phyloP scores from a whole-genome alignment of 2,797 vertebrate species.

The Anableps anableps region DNA sequence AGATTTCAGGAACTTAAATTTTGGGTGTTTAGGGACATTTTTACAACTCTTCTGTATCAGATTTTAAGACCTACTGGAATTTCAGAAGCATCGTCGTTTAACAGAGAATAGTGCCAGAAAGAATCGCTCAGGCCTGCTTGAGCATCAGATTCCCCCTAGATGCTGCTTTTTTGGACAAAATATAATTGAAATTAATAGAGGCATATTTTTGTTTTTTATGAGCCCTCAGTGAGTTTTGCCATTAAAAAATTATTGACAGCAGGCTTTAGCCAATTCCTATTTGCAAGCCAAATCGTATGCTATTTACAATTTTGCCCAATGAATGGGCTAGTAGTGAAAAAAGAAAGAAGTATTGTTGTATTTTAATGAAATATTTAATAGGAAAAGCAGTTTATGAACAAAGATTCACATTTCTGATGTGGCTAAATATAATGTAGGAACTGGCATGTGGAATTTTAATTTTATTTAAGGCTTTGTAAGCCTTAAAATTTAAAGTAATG shows the following conservation, averaged over 20 bases:
- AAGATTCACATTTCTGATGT: neutral
- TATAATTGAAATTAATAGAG: neutral
- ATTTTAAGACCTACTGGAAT: neutral
- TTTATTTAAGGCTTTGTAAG: neutral
- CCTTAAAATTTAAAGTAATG: neutral
- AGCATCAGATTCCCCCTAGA: neutral
- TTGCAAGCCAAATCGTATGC: neutral
- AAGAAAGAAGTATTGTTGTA: neutral
- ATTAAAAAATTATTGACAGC: neutral
- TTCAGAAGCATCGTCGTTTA: neutral
- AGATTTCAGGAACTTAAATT: neutral
- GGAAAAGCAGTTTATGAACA: neutral
- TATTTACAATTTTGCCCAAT: neutral
- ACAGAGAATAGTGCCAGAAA: neutral
- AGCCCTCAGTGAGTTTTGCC: neutral
- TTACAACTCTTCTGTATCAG: neutral
- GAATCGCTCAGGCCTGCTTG: neutral
- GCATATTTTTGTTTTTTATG: neutral
- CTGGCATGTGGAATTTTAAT: neutral
- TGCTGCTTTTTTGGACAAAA: neutral
- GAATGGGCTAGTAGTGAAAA: neutral
- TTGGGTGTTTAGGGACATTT: neutral
- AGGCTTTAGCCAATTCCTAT: neutral
- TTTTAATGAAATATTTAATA: neutral
- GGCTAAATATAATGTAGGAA: neutral